These are phyloP conservation scores for Syrphus vitripennis DNA, from an alignment of 2,888 invertebrate species.

Conservation along the genomic window DNA sequence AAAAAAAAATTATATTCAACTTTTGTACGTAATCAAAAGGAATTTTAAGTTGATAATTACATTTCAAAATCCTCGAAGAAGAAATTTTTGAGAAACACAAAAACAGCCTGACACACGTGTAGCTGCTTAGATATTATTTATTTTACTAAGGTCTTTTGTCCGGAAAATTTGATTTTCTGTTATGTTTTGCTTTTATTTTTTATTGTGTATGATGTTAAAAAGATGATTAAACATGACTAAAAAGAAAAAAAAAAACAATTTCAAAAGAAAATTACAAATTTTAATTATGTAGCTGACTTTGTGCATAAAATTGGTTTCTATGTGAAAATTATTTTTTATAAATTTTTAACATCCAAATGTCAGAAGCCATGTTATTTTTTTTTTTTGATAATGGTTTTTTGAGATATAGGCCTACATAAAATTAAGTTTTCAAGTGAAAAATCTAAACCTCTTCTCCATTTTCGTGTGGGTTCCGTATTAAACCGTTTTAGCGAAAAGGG, in stretches of 20 bases:
- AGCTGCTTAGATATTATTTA: too few species aligned
- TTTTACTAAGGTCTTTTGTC: background rate
- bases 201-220: too few species aligned
- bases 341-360: too few species aligned
- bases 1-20: background rate
- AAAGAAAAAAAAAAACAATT: background rate
- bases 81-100: background rate
- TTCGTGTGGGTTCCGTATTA: too few species aligned
- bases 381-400: too few species aligned
- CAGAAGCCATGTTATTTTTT: too few species aligned
- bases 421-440: too few species aligned
- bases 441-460: too few species aligned
- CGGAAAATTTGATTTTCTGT: background rate
- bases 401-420: too few species aligned
- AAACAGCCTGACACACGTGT: background rate
- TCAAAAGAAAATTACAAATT: background rate
- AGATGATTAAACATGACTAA: background rate
- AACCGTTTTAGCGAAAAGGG: too few species aligned
- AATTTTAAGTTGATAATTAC: background rate
- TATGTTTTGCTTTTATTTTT: background rate
- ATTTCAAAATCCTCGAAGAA: background rate
- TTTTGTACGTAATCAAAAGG: background rate
- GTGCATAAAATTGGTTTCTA: background rate
- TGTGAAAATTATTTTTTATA: background rate
- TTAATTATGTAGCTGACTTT: background rate